Percentiles rank a stretch among this genome's conserved stretches.
These are phyloP conservation scores for Cantharis rufa DNA, from an alignment of 2,888 invertebrate genomes.

Conservation along the genomic window DNA sequence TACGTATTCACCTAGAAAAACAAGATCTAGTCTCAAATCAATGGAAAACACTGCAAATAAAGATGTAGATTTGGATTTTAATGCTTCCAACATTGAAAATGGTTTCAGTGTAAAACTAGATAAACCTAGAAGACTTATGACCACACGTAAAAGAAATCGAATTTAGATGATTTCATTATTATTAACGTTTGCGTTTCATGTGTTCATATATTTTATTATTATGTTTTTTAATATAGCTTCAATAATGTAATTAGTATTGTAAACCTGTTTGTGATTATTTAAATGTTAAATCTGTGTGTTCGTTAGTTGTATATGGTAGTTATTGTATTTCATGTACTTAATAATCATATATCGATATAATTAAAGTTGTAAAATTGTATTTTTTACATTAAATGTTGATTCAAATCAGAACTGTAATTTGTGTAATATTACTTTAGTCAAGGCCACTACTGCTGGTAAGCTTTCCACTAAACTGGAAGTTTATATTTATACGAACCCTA, in stretches of 20 bases:
- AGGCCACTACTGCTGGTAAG: no score
- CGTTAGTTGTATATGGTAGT: neutral
- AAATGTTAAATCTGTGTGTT: neutral
- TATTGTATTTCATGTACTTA: neutral
- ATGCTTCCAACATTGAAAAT: neutral
- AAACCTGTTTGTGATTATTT: neutral
- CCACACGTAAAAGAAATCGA: conserved; percentile 1
- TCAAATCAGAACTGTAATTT: neutral
- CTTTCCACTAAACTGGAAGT: no score
- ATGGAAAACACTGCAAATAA: neutral
- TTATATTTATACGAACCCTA: no score
- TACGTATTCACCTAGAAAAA: conserved; percentile 27
- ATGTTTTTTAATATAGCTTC: neutral
- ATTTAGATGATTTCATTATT: neutral
- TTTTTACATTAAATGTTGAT: neutral
- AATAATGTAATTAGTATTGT: neutral
- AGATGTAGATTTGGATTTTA: neutral
- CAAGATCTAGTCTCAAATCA: conserved; percentile 25
- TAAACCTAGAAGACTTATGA: conserved; percentile 15
- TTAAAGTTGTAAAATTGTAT: neutral
- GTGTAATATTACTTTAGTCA: no score
- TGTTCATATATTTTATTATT: neutral
- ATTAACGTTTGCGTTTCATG: neutral
- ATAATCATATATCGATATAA: neutral
- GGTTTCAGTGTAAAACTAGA: conserved; percentile 3